Evolutionary conservation across 2,888 invertebrate species (phyloP).

Genomic region (Eremobia ochroleuca): DNA sequence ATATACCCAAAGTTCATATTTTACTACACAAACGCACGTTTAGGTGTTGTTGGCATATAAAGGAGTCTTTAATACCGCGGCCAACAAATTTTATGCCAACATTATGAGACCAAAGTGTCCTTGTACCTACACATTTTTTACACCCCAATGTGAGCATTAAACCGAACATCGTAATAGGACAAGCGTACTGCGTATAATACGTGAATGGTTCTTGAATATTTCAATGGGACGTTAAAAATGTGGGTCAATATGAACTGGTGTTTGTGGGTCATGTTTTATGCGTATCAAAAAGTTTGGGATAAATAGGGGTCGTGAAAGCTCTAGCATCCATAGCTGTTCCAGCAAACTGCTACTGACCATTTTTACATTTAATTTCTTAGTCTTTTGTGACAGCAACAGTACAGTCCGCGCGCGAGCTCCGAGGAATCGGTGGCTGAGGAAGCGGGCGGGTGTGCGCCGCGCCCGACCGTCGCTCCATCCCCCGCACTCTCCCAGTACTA

Average conservation of each 20-base stretch:
- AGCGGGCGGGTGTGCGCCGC: too few species aligned
- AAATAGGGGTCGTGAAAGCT: background rate
- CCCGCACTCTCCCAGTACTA: too few species aligned
- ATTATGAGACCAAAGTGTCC: slow-evolving; percentile 70
- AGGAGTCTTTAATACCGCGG: slow-evolving; percentile 66
- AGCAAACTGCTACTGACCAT: background rate
- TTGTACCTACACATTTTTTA: slow-evolving; percentile 74
- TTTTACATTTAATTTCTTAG: background rate
- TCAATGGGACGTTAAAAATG: slow-evolving; percentile 55
- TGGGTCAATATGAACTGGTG: slow-evolving; percentile 41
- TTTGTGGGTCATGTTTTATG: slow-evolving; percentile 8
- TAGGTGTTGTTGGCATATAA: slow-evolving; percentile 59
- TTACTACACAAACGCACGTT: slow-evolving; percentile 35
- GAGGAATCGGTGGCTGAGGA: too few species aligned
- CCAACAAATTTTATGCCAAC: slow-evolving; percentile 71
- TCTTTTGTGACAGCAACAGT: too few species aligned
- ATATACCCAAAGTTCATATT: slow-evolving; percentile 43
- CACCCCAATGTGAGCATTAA: slow-evolving; percentile 68
- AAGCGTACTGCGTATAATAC: slow-evolving; percentile 49
- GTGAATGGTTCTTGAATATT: slow-evolving; percentile 64
- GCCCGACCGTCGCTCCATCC: too few species aligned
- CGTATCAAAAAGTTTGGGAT: background rate
- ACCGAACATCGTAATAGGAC: slow-evolving; percentile 60
- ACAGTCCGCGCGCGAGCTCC: too few species aligned
- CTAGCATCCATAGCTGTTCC: too few species aligned